Percentiles rank a stretch among this genome's conserved stretches.
Evolutionary conservation across 2,797 vertebrate species (phyloP).

Genomic region (Oreochromis mossambicus): DNA sequence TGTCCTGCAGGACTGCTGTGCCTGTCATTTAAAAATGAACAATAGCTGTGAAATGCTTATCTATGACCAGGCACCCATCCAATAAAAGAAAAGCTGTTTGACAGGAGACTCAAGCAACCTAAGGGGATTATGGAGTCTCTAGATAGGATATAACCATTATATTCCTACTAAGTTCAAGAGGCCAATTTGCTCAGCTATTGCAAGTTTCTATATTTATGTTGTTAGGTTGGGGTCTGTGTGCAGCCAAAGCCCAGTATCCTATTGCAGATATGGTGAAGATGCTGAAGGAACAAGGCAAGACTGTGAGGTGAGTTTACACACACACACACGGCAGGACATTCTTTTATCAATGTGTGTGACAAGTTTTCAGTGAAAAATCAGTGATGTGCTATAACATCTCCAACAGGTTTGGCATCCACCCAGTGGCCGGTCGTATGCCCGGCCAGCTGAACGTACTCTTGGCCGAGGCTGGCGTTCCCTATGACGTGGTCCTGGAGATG

Average conservation of each 20-base stretch:
- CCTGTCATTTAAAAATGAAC: neutral
- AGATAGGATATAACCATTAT: neutral
- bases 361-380: neutral
- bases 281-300: slow-evolving; percentile 78
- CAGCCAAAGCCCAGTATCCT: slow-evolving; percentile 83
- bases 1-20: neutral
- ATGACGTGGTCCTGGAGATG: slow-evolving; percentile 83
- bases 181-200: neutral
- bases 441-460: slow-evolving; percentile 82
- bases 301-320: slow-evolving; percentile 68
- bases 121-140: neutral
- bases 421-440: slow-evolving; percentile 82
- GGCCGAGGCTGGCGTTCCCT: slow-evolving; percentile 82
- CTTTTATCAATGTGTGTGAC: neutral
- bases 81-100: neutral
- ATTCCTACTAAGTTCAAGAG: neutral
- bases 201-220: neutral
- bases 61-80: neutral
- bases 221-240: slow-evolving; percentile 82
- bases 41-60: neutral
- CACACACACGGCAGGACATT: neutral
- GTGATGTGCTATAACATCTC: neutral
- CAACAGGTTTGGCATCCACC: slow-evolving; percentile 81
- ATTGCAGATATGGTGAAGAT: slow-evolving; percentile 85
- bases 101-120: neutral